These are phyloP conservation scores for Gyrodactylus salaris DNA, from an alignment of 1,140 invertebrate species.

Conservation along the genomic window DNA sequence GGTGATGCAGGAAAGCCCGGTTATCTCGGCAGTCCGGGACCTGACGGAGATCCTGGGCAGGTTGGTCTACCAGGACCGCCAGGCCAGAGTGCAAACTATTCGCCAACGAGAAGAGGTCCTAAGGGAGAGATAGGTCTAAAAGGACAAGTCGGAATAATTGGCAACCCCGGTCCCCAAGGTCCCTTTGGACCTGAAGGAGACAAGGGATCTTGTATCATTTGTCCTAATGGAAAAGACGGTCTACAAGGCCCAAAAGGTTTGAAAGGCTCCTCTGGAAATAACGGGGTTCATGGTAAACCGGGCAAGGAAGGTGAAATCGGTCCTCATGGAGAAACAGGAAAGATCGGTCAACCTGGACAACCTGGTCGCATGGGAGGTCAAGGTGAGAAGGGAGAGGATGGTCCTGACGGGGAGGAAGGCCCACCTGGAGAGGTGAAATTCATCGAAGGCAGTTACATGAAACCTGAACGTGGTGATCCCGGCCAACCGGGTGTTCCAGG, in stretches of 20 bases:
- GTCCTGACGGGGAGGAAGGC: background rate
- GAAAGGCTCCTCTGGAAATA: background rate
- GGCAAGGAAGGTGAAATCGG: background rate
- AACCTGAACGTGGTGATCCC: background rate
- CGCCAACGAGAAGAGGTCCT: background rate
- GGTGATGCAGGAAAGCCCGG: background rate
- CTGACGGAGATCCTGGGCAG: background rate
- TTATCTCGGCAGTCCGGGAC: background rate
- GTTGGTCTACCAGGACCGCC: background rate
- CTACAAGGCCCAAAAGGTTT: background rate
- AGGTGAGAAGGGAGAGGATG: background rate
- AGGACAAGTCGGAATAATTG: background rate
- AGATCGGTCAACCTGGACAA: background rate
- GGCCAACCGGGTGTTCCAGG: background rate
- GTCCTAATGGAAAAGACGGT: background rate
- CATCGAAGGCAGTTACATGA: background rate
- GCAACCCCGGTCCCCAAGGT: background rate
- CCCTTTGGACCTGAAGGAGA: background rate
- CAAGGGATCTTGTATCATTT: background rate
- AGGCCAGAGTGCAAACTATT: background rate
- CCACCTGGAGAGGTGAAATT: background rate
- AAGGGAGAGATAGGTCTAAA: background rate
- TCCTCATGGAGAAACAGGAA: background rate
- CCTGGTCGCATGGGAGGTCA: background rate
- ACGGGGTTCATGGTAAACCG: background rate